Conservation (phyloP, 2,888 invertebrate genomes). For the Drosophila neotestacea region DNA sequence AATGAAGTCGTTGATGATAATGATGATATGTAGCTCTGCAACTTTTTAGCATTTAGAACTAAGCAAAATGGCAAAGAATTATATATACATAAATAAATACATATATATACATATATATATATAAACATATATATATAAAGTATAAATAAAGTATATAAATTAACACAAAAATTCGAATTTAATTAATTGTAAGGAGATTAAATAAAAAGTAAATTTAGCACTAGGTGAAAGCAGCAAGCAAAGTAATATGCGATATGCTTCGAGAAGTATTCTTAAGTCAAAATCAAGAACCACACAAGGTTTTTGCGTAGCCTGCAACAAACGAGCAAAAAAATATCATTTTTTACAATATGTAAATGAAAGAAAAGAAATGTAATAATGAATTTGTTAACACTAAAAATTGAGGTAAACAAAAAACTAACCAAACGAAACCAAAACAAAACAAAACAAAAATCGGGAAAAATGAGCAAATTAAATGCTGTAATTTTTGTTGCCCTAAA, state of each 20-base stretch:
- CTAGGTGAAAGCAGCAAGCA: constrained; percentile 65
- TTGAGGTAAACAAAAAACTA: constrained; percentile 37
- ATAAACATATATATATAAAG: constrained; percentile 51
- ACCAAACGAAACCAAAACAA: constrained; percentile 21
- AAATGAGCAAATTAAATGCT: constrained; percentile 37
- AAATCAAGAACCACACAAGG: constrained; percentile 63
- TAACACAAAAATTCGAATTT: constrained; percentile 85
- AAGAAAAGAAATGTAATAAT: constrained; percentile 57
- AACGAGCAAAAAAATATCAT: constrained; percentile 67
- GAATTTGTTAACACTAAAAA: constrained; percentile 72
- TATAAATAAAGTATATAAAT: constrained; percentile 66
- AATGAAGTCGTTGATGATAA: constrained; percentile 16
- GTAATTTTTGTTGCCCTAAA: constrained; percentile 50
- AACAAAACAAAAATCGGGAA: constrained; percentile 8
- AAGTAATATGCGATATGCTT: constrained; percentile 74
- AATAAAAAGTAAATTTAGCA: constrained; percentile 64
- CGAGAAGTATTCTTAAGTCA: constrained; percentile 57
- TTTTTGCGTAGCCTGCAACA: constrained; percentile 70
- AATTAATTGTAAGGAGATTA: constrained; percentile 82
- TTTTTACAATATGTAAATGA: constrained; percentile 70
- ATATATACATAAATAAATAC: constrained; percentile 53
- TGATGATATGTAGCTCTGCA: constrained; percentile 64
- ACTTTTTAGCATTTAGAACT: constrained; percentile 76
- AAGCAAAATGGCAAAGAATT: constrained; percentile 67
- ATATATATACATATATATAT: constrained; percentile 47